Evolutionary conservation across 35 echinoderm and acorn worm species (phyloP).

Genomic region (Ophioderma brevispina): DNA sequence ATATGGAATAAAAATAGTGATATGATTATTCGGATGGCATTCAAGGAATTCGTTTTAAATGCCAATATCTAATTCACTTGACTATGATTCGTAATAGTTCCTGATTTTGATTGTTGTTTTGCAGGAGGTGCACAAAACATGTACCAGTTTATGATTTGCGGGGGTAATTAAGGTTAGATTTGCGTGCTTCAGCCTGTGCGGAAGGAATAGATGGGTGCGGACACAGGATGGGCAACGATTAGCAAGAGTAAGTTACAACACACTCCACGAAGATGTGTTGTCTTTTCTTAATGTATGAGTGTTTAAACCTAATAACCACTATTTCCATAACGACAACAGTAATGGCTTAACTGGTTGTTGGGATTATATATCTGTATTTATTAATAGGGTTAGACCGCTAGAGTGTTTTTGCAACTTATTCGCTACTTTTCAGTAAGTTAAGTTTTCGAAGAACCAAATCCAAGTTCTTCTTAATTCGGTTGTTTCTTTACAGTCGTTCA

Average conservation of each 20-base stretch:
- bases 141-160: conserved; percentile 90
- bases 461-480: not conserved
- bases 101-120: no score
- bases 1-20: not conserved
- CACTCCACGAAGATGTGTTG: no score
- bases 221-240: conserved; percentile 86
- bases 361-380: not conserved
- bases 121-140: conserved; percentile 91
- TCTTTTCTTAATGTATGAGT: no score
- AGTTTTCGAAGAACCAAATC: no score
- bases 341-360: not conserved
- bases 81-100: no score
- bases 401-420: not conserved
- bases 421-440: not conserved
- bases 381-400: not conserved
- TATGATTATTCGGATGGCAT: no score
- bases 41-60: no score
- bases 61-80: no score
- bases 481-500: conserved; percentile 72
- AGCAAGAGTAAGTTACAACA: conserved; percentile 75
- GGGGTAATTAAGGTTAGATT: conserved; percentile 88
- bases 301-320: not conserved
- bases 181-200: conserved; percentile 46
- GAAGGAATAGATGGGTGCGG: conserved; percentile 80
- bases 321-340: not conserved